Base-by-base conservation (phyloP, 2,113 vertebrate species). In the Periophthalmus modestus region DNA sequence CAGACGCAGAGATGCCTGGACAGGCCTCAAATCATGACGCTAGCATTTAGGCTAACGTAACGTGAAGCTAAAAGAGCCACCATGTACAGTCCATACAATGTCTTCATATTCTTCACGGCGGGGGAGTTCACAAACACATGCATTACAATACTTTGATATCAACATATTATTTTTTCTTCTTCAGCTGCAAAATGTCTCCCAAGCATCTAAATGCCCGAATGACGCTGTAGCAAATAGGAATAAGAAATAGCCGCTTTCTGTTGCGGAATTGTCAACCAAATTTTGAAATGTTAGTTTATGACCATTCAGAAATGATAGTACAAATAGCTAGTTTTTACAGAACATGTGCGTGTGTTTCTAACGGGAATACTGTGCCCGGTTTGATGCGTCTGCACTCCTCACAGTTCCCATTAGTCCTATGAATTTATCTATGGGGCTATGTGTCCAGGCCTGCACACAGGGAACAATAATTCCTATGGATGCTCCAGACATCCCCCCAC, bases 381-480 rank as follows among this genome's bases (percentile, higher is more conserved):
- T 75, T 89, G 89, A 86, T 87, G 87, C 87, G 79, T 89, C 86
- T 89, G 84, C 88, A 89, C 80, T 88, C 81, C 18, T 83, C 66
- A 70, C 80, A 85, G 61, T 50, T 81, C 47, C 73, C 73, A 85
- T 90, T 75, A 88, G 87, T 81, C 77, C 85, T 57, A 18, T 84
- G 77, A 78, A 86, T 88, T 61, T 83, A 87, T 87, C 82, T 80
- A 72, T 72, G 69, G 59, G 74, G 81, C 59, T 85, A 61, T 78
- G 82, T 78, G 84, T 82, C 78, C 80, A 82, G 87, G 89, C 84
- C 90, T 88, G 81, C 83, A 86, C 81, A 77, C 82, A 21, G 71
- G 86, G 85, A 88, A 91, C 89, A 89, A 88, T 91, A 88, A 92
- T 90, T 92, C 87, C 84, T 88, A 88, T 90, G 84, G 89, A 91